Percentiles rank a stretch among this genome's conserved stretches.
Evolutionary conservation across 2,113 vertebrate genomes (phyloP).

Genomic region (Apistogramma diplotaenia): DNA sequence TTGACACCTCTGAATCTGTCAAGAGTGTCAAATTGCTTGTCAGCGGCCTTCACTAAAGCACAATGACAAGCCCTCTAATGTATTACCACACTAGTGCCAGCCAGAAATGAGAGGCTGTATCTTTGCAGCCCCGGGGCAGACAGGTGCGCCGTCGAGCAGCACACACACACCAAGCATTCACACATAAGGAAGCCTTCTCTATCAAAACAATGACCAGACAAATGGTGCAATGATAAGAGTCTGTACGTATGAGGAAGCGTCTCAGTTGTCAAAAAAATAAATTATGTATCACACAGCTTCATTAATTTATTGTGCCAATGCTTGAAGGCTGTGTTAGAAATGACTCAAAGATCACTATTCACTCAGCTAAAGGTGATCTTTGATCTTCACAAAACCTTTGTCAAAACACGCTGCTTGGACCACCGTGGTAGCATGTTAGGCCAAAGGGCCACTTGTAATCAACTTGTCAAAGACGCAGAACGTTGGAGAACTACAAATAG

Average conservation of each 20-base stretch:
- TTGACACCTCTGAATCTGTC: constrained; percentile 75
- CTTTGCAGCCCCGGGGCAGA: constrained; percentile 84
- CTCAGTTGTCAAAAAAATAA: neutral
- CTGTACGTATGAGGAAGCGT: neutral
- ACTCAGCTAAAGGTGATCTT: constrained; percentile 35
- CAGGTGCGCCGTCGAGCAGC: constrained; percentile 80
- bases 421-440: constrained; percentile 39
- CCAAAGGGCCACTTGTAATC: constrained; percentile 29
- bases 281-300: neutral
- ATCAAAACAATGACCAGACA: constrained; percentile 16
- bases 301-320: neutral
- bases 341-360: constrained; percentile 16
- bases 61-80: constrained; percentile 82
- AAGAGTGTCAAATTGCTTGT: constrained; percentile 82
- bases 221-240: neutral
- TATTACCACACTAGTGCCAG: constrained; percentile 77
- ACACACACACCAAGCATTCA: constrained; percentile 24
- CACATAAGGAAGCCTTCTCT: neutral
- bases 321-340: constrained; percentile 1
- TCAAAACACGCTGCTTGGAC: constrained; percentile 41
- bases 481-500: constrained; percentile 41
- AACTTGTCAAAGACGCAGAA: constrained; percentile 37
- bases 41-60: constrained; percentile 83
- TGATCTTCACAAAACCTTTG: constrained; percentile 30
- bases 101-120: constrained; percentile 78